Evolutionary conservation across 1,140 invertebrate species (phyloP).

Genomic region (Elymnias hypermnestra): DNA sequence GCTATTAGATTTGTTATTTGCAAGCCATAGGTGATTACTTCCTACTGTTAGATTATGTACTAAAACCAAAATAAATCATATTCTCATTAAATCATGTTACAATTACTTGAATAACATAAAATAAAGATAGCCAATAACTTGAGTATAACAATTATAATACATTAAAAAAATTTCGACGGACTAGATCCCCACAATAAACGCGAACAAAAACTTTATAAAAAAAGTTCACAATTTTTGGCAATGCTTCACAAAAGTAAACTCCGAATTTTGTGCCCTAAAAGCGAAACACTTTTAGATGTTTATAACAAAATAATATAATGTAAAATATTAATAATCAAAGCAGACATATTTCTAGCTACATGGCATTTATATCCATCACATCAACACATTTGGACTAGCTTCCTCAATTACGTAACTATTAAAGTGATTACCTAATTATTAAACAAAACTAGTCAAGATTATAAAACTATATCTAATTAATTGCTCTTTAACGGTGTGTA

Average conservation of each 20-base stretch:
- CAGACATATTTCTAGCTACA: conserved; percentile 55
- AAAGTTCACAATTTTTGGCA: conserved; percentile 59
- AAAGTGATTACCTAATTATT: conserved; percentile 64
- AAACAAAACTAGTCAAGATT: conserved; percentile 69
- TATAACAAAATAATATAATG: conserved; percentile 19
- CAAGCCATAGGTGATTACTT: conserved; percentile 68
- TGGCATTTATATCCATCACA: conserved; percentile 68
- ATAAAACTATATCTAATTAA: conserved; percentile 42
- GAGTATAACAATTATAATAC: conserved; percentile 49
- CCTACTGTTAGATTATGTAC: conserved; percentile 69
- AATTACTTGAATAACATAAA: conserved; percentile 38
- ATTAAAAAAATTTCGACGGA: conserved; percentile 64
- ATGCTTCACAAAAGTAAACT: conserved; percentile 38
- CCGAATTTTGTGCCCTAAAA: conserved; percentile 35
- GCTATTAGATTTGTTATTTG: conserved; percentile 73
- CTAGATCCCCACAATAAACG: conserved; percentile 68
- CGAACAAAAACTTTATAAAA: conserved; percentile 45
- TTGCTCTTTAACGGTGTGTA: conserved; percentile 48
- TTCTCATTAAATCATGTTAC: conserved; percentile 37
- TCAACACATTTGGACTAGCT: conserved; percentile 72
- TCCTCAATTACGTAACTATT: conserved; percentile 69
- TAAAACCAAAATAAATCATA: conserved; percentile 43
- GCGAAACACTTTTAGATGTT: conserved; percentile 32
- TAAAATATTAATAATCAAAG: conserved; percentile 35
- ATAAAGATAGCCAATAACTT: conserved; percentile 48